Evolutionary conservation across 2,113 vertebrate species (phyloP).

Genomic region (Phrynocephalus versicolor): DNA sequence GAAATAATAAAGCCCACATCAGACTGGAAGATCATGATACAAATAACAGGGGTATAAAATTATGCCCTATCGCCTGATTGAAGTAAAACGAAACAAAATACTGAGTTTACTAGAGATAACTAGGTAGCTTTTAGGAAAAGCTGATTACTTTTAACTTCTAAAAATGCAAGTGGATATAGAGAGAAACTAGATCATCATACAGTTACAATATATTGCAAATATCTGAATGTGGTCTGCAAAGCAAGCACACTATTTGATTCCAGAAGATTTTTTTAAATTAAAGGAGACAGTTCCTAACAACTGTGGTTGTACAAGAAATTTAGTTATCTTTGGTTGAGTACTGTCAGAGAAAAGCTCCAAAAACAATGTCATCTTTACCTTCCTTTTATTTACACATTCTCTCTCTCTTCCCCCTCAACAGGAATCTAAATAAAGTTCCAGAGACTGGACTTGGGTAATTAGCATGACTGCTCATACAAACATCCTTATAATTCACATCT

Average conservation of each 20-base stretch:
- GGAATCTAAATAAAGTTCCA: not conserved
- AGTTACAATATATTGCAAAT: not conserved
- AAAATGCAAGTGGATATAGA: not conserved
- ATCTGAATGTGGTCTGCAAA: not conserved
- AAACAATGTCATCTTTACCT: not conserved
- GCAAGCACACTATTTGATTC: not conserved
- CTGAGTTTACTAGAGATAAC: not conserved
- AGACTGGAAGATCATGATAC: slow-evolving; percentile 41
- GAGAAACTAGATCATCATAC: not conserved
- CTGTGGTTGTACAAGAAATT: not conserved
- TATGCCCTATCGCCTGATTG: not conserved
- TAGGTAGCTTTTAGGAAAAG: not conserved
- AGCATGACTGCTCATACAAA: not conserved
- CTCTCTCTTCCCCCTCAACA: no score
- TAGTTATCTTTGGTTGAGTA: not conserved
- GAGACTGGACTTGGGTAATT: not conserved
- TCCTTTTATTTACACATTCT: no score
- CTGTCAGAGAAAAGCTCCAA: not conserved
- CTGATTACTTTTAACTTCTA: not conserved
- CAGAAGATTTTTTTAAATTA: not conserved
- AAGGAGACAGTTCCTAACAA: not conserved
- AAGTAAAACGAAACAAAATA: not conserved
- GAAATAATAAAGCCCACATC: slow-evolving; percentile 41
- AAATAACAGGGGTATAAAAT: not conserved
- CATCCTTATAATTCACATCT: not conserved